Evolutionary conservation across 2,888 invertebrate genomes (phyloP).

Genomic region (Eurytoma californica): DNA sequence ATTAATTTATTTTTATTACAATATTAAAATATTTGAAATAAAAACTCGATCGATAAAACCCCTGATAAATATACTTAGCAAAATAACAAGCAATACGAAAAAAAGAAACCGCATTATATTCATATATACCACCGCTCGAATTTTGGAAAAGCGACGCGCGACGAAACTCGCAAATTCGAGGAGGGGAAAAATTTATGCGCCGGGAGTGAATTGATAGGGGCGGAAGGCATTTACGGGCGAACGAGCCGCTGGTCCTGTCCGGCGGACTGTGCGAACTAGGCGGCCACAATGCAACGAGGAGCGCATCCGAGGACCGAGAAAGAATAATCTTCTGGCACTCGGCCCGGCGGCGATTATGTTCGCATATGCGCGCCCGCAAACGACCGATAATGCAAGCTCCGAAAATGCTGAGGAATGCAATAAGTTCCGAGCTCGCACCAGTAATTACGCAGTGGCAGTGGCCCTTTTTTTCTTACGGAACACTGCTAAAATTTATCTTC

Average conservation of each 20-base stretch:
- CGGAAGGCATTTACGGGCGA: background rate
- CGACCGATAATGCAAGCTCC: background rate
- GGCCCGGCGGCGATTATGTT: constrained; percentile 38
- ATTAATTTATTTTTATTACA: no score
- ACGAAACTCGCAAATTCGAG: background rate
- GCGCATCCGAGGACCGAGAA: background rate
- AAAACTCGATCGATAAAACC: no score
- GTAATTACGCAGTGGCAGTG: no score
- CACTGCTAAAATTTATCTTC: no score
- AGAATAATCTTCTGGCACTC: constrained; percentile 44
- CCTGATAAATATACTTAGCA: no score
- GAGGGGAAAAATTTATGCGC: constrained; percentile 31
- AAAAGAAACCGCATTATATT: background rate
- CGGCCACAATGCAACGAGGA: constrained; percentile 7
- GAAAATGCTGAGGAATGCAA: background rate
- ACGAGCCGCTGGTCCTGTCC: background rate
- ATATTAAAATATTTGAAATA: no score
- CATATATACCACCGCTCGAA: background rate
- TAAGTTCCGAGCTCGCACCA: background rate
- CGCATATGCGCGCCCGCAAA: constrained; percentile 1
- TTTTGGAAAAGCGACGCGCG: background rate
- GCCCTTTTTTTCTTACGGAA: no score
- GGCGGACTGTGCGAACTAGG: background rate
- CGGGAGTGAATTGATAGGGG: constrained; percentile 20
- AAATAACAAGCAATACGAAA: no score